Evolutionary conservation across 2,113 vertebrate genomes (phyloP).

Genomic region (Odontophorus gujanensis): DNA sequence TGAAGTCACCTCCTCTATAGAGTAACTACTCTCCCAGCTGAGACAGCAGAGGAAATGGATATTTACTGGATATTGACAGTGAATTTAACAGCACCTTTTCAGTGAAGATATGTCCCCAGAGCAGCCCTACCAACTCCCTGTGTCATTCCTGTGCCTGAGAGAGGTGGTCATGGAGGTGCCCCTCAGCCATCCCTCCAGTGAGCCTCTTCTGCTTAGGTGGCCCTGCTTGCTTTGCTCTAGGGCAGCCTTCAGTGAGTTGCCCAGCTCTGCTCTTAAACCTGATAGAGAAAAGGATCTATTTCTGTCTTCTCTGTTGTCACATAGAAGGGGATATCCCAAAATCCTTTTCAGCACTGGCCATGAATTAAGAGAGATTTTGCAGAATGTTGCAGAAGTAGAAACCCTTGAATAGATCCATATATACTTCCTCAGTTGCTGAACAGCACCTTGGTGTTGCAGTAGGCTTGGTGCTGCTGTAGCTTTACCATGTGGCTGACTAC

Average conservation of each 20-base stretch:
- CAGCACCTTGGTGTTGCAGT: not conserved
- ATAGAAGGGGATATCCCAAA: not conserved
- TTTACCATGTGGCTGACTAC: not conserved
- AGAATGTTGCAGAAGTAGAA: not conserved
- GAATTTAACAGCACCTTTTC: not conserved
- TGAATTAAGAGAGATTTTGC: not conserved
- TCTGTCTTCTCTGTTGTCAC: not conserved
- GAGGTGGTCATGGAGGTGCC: not conserved
- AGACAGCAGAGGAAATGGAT: not conserved
- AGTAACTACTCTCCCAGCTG: not conserved
- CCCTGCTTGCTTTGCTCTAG: not conserved
- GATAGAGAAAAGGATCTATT: not conserved
- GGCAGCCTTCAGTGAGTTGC: not conserved
- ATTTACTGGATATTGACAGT: not conserved
- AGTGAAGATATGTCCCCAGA: not conserved
- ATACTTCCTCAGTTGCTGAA: not conserved
- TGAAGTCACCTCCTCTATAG: accelerated
- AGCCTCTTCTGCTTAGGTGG: not conserved
- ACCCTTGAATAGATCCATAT: not conserved
- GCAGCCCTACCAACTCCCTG: not conserved
- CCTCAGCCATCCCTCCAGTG: not conserved
- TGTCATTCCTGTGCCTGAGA: not conserved
- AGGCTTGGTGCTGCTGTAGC: not conserved
- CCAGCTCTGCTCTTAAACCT: not conserved
- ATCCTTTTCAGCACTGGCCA: not conserved